Conservation (phyloP, 2,888 invertebrate genomes). For the Caenorhabditis sulstoni region DNA sequence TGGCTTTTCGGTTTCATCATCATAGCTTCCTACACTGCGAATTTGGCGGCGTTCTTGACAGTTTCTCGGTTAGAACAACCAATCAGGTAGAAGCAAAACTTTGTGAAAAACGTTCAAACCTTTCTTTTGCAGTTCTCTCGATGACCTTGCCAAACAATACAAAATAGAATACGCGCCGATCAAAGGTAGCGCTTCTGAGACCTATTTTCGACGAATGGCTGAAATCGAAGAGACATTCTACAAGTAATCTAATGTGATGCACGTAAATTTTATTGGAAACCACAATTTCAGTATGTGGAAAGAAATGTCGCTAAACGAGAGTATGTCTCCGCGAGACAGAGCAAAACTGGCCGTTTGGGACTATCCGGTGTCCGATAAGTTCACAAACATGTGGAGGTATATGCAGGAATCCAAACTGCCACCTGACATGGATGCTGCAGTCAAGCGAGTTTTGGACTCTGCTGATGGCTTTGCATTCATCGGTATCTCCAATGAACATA, state of each 20-base stretch:
- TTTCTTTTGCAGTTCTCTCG: constrained; percentile 84
- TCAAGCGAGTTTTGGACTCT: constrained; percentile 85
- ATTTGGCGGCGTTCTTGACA: constrained; percentile 96
- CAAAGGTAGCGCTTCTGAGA: constrained; percentile 91
- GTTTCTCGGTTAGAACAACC: constrained; percentile 82
- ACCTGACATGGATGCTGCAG: constrained; percentile 87
- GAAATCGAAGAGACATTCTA: constrained; percentile 95
- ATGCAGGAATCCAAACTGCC: constrained; percentile 87
- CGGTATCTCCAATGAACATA: constrained; percentile 82
- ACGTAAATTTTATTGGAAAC: too few relatives aligned
- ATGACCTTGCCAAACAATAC: constrained; percentile 95
- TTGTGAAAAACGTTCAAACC: too few relatives aligned
- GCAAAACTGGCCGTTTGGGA: constrained; percentile 98
- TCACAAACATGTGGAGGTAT: constrained; percentile 96
- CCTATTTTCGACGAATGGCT: constrained; percentile 96
- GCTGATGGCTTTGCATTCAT: constrained; percentile 91
- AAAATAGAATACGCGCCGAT: constrained; percentile 96
- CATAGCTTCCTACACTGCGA: constrained; percentile 98
- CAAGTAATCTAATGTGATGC: constrained; percentile 87
- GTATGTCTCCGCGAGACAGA: constrained; percentile 90
- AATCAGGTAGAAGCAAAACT: constrained; percentile 68
- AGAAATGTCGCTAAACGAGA: constrained; percentile 96
- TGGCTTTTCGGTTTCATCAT: constrained; percentile 99
- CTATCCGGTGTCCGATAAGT: constrained; percentile 97
- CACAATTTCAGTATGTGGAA: constrained; percentile 90